A percentile compares a stretch with the other conserved stretches of the same genome.
These are phyloP conservation scores for Lissonota sp. DNA, from an alignment of 2,888 invertebrate species.

Conservation along the genomic window DNA sequence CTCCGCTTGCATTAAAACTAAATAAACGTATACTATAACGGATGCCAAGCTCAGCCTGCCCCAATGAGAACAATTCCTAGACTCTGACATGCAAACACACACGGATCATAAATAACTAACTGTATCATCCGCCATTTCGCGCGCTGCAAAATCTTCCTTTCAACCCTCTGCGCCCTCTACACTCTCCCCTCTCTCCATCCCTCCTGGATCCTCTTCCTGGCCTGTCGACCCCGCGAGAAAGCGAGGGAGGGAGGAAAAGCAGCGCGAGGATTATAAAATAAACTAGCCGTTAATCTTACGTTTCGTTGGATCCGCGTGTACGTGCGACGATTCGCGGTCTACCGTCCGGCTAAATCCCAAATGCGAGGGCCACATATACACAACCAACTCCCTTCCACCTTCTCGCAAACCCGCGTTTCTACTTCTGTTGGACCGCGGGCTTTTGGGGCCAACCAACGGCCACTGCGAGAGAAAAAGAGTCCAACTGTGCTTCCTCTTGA, in stretches of 20 bases:
- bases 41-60: no score
- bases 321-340: slow-evolving; percentile 62
- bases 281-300: slow-evolving; percentile 73
- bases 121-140: no score
- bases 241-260: neutral
- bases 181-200: slow-evolving; percentile 44
- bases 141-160: slow-evolving; percentile 26
- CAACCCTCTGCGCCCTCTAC: slow-evolving; percentile 18
- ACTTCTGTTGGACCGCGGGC: neutral
- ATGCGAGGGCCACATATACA: slow-evolving; percentile 6
- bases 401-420: no score
- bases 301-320: slow-evolving; percentile 64
- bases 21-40: neutral
- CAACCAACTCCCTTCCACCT: neutral
- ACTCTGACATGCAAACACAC: no score
- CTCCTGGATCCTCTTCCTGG: slow-evolving; percentile 1
- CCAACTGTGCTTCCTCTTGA: slow-evolving; percentile 66
- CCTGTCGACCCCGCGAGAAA: slow-evolving; percentile 28
- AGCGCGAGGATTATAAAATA: slow-evolving; percentile 69
- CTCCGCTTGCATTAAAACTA: slow-evolving; percentile 34
- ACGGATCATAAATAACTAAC: no score
- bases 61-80: no score
- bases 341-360: slow-evolving; percentile 61
- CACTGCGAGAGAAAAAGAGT: neutral
- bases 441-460: neutral